phyloP scores from a whole-genome alignment of 2,113 vertebrate genomes.

The Falco punctatus region DNA sequence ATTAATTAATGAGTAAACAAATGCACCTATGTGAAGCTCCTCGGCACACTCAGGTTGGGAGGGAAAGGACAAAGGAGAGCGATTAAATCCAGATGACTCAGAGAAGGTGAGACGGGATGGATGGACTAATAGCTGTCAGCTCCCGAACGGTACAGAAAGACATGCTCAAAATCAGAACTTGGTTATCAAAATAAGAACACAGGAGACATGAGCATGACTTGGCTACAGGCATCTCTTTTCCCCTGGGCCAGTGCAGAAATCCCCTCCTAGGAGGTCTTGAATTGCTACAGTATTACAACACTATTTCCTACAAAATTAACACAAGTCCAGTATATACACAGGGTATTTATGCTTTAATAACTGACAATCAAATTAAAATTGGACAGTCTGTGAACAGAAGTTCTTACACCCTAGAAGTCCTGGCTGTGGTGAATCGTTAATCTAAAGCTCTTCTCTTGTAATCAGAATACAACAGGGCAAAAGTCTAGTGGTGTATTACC shows the following conservation, averaged over 20 bases:
- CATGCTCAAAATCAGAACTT: background rate
- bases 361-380: background rate
- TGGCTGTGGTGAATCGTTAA: background rate
- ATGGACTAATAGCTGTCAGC: background rate
- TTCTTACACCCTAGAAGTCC: background rate
- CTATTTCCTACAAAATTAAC: background rate
- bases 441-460: background rate
- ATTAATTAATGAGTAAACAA: background rate
- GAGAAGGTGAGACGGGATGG: background rate
- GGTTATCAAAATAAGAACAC: background rate
- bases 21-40: background rate
- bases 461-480: background rate
- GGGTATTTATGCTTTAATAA: background rate
- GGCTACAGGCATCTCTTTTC: background rate
- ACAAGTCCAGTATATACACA: background rate
- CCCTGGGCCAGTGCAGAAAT: background rate
- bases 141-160: background rate
- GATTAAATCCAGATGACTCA: background rate
- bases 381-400: background rate
- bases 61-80: background rate
- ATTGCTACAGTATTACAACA: background rate
- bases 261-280: background rate
- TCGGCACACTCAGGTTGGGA: background rate
- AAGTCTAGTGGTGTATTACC: background rate
- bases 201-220: background rate